Base-by-base conservation (phyloP, 2,797 vertebrate genomes). In the Macroramphosus scolopax region DNA sequence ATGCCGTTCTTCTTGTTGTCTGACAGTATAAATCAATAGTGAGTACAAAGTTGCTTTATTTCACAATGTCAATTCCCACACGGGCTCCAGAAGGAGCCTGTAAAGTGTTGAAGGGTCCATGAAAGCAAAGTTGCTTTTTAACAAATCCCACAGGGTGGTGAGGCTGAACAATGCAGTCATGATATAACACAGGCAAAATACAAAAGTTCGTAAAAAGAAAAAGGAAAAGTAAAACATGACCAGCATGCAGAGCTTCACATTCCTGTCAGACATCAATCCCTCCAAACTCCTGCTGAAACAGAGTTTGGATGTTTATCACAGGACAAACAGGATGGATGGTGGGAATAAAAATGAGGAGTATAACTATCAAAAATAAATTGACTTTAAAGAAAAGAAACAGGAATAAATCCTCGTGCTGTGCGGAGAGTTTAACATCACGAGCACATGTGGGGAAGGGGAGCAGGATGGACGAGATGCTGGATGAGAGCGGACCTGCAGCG, bases 241-340 rank as follows among this genome's bases (percentile, higher is more conserved):
- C 94, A 93, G 94, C 95, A 97, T 94, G 94, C 92, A 91, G 87
- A 91, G 81, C 84, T 87, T 88, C 60, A 68, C 72, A 87, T 83
- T 84, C 63, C 22, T 55, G 37, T 41, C 28, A n/a, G n/a, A n/a
- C n/a, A n/a, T 29, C 24, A 3, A 22, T 22, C 20, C 6, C 20
- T 39, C 28, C 67, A 83, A 75, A 79, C 64, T 55, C 66, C 33
- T 68, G 30, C 32, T 39, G 14, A 10, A 16, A 54, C 43, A 24
- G 37, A 63, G 56, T 70, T 91, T 70, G 52, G 47, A 35, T 57
- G n/a, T 33, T 56, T 72, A 86, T 87, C 88, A 85, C 81, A 87
- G 56, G 17, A 77, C 67, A 74, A 54, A 58, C 12, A 40, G 2
- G 24, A 57, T 75, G 63, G 81, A 90, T 91, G 89, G 90, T 90